phyloP scores from a whole-genome alignment of 2,797 vertebrate genomes.

The Gambelia wislizenii region DNA sequence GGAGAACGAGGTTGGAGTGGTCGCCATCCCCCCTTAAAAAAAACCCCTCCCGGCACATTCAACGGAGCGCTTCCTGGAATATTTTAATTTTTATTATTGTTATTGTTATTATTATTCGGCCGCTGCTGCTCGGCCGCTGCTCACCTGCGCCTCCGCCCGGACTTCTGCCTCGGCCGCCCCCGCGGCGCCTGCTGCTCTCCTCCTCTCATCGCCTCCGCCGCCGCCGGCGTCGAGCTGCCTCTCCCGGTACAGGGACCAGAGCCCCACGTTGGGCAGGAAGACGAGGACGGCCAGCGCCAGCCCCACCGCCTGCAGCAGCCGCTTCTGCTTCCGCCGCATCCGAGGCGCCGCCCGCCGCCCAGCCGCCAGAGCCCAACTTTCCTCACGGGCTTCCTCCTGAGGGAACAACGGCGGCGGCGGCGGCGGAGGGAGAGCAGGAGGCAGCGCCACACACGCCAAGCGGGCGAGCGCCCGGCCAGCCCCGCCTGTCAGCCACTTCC shows the following conservation, averaged over 20 bases:
- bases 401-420: constrained; percentile 42
- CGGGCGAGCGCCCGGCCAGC: neutral
- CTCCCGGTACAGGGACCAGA: constrained; percentile 93
- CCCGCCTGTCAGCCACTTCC: constrained; percentile 60
- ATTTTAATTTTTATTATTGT: too few species aligned
- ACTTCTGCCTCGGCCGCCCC: neutral
- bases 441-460: constrained; percentile 13
- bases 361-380: constrained; percentile 57
- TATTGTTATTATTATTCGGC: too few species aligned
- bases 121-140: neutral
- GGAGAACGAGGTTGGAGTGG: neutral
- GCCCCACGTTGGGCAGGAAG: constrained; percentile 92
- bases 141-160: constrained; percentile 58
- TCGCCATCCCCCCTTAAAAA: neutral
- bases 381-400: constrained; percentile 39
- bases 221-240: constrained; percentile 78
- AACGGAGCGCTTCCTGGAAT: neutral
- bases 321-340: constrained; percentile 94
- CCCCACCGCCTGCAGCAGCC: constrained; percentile 90
- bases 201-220: constrained; percentile 34
- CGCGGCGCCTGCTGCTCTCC: constrained; percentile 26
- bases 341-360: constrained; percentile 60
- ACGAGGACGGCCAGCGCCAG: constrained; percentile 89
- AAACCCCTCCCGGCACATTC: too few species aligned
- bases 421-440: constrained; percentile 71